Percentiles rank a stretch among this genome's conserved stretches.
Conservation (phyloP, 2,888 invertebrate species). For the Empis livida region DNA sequence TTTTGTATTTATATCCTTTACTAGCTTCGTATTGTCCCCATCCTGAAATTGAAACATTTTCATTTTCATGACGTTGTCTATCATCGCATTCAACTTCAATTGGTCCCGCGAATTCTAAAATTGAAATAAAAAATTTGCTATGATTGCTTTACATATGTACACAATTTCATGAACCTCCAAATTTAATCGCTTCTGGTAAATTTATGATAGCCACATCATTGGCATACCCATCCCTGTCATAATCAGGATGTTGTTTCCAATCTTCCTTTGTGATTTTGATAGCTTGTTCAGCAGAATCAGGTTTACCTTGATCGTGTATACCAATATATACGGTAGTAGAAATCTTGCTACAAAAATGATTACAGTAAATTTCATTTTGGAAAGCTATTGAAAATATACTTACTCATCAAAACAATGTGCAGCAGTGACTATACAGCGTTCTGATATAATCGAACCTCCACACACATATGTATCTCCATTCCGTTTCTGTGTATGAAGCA, state of each 20-base stretch:
- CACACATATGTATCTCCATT: neutral
- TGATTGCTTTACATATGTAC: too few relatives aligned
- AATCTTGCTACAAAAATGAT: too few relatives aligned
- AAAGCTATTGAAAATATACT: too few relatives aligned
- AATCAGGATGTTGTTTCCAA: neutral
- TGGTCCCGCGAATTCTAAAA: too few relatives aligned
- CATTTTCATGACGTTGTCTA: neutral
- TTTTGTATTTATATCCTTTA: too few relatives aligned
- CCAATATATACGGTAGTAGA: too few relatives aligned
- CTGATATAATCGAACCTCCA: neutral
- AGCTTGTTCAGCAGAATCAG: too few relatives aligned
- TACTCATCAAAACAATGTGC: neutral
- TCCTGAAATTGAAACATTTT: neutral
- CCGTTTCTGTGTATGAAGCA: neutral
- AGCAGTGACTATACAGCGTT: neutral
- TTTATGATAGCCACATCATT: neutral
- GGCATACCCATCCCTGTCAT: neutral
- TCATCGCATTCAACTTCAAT: too few relatives aligned
- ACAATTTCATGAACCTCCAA: neutral
- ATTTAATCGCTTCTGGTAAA: neutral
- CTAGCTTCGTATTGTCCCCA: neutral
- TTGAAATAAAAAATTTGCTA: too few relatives aligned
- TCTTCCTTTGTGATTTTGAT: too few relatives aligned
- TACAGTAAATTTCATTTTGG: too few relatives aligned
- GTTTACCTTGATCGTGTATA: too few relatives aligned